Evolutionary conservation across 92 coral and sea anemone genomes (phyloP), one percentile per base, ranked within the genome.

Genomic region (Phymanthus crucifer): DNA sequence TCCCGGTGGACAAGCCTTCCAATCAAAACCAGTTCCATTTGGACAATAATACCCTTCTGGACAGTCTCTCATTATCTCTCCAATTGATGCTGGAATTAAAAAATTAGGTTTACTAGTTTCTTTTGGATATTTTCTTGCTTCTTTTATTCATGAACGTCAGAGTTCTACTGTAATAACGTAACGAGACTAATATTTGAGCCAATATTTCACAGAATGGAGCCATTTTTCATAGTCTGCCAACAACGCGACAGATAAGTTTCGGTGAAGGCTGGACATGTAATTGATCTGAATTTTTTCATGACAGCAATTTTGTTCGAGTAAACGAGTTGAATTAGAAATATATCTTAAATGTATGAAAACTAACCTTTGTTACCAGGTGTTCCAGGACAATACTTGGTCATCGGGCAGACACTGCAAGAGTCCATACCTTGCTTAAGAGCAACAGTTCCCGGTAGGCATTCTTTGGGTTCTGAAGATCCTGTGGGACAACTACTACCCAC

Each of bases 31-130:
- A 0, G 99, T 95, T 32, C 98, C 96, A 57, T 93, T 95, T 4
- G 99, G 99, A 45, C 99, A 95, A 76, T 80, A 95, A 89, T 38
- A 93, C 6, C 99, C 99, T 54, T 75, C 88, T 21, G 98, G 99
- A 83, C 99, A 95, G 82, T 76, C 83, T 29, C 69, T 83, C 75
- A 88, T 95, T 16, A 89, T 85, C 37, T 85, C 40, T 79, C 73
- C 11, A 84, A 9, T n/a, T n/a, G n/a, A n/a, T n/a, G n/a, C n/a
- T n/a, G n/a, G n/a, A n/a, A n/a, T n/a, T n/a, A n/a, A n/a, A n/a
- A n/a, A n/a, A n/a, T n/a, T n/a, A n/a, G n/a, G n/a, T n/a, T n/a
- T n/a, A n/a, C n/a, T n/a, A n/a, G n/a, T n/a, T n/a, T n/a, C n/a
- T n/a, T n/a, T n/a, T n/a, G n/a, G n/a, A n/a, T n/a, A n/a, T n/a